Base-by-base conservation (phyloP, 2,888 invertebrate species). In the Buathra laborator region DNA sequence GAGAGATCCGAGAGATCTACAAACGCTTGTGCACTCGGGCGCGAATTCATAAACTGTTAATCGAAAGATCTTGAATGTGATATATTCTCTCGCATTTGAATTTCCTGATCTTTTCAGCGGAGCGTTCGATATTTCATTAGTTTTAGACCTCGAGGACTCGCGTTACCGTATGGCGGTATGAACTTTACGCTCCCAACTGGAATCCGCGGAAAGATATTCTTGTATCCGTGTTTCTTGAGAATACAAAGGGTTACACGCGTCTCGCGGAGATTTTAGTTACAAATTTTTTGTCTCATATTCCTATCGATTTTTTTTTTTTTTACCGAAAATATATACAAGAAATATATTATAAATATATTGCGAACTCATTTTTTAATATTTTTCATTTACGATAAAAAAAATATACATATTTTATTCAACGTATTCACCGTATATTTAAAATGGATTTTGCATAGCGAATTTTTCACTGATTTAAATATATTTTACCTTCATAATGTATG, bases 21-120 rank as follows among this genome's bases (percentile, higher is more conserved):
- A 24, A 56, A 56, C 56, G 56, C 56, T 12, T 56, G 56, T 56
- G 56, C 56, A 24, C 56, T 56, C 56, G 56, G 56, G 24, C 56
- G 56, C 56, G 56, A 56, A 56, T 24, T 56, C 56, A 12, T 12
- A 24, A 5, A 56, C 56, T 12, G 56, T 24, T 24, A 1, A 56
- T 24, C 56, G 56, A 24, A 24, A 56, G 56, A 56, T 56, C 56
- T 10, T 24, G 56, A 56, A 19, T 10, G 19, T 3, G 56, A 56
- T 56, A 56, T 7, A 24, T 12, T 24, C 19, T 56, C 24, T 56
- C 9, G 37, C 56, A 19, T 56, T 24, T 24, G 19, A 56, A 56
- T 56, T 56, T 56, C 56, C 56, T 56, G 56, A 56, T 56, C 56
- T 56, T 56, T 56, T 56, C 7, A 56, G 56, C 24, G 1, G 56